Percentiles rank a stretch among this genome's conserved stretches.
phyloP scores from a whole-genome alignment of 2,888 invertebrate genomes.

The Lasioglossum zephyrum region DNA sequence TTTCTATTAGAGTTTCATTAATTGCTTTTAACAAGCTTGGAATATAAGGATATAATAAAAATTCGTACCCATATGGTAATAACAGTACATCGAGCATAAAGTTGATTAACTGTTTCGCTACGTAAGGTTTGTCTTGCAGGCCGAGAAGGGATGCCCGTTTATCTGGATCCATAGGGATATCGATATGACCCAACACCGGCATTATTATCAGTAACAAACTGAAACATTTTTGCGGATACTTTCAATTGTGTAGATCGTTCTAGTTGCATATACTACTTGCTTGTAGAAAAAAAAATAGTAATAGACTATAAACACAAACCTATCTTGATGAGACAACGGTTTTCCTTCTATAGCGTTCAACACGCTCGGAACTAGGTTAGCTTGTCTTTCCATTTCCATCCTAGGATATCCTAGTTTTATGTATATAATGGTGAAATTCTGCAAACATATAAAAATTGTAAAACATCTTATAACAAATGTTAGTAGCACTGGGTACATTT shows the following conservation, averaged over 20 bases:
- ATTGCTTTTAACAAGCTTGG: background rate
- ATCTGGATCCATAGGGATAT: slow-evolving; percentile 87
- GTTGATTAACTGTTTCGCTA: slow-evolving; percentile 89
- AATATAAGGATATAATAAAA: background rate
- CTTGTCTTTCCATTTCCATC: slow-evolving; percentile 90
- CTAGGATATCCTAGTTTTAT: slow-evolving; percentile 96
- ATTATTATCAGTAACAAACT: slow-evolving; percentile 93
- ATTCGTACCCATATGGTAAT: slow-evolving; percentile 92
- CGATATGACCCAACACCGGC: slow-evolving; percentile 91
- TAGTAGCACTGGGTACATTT: background rate
- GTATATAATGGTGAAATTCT: slow-evolving; percentile 97
- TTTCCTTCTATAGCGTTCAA: slow-evolving; percentile 92
- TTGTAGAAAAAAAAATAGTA: background rate
- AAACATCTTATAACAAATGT: background rate
- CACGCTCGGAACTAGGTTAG: slow-evolving; percentile 90
- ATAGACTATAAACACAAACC: slow-evolving; percentile 84
- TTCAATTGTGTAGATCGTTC: background rate
- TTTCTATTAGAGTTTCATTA: slow-evolving; percentile 28
- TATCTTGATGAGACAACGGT: slow-evolving; percentile 93
- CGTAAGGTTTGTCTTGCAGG: slow-evolving; percentile 90
- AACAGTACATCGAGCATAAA: slow-evolving; percentile 93
- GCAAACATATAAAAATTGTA: slow-evolving; percentile 77
- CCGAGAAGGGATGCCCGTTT: slow-evolving; percentile 88
- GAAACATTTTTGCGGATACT: slow-evolving; percentile 72
- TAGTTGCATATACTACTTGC: background rate